Conservation (phyloP, 1,140 invertebrate genomes). For the Tribolium castaneum region DNA sequence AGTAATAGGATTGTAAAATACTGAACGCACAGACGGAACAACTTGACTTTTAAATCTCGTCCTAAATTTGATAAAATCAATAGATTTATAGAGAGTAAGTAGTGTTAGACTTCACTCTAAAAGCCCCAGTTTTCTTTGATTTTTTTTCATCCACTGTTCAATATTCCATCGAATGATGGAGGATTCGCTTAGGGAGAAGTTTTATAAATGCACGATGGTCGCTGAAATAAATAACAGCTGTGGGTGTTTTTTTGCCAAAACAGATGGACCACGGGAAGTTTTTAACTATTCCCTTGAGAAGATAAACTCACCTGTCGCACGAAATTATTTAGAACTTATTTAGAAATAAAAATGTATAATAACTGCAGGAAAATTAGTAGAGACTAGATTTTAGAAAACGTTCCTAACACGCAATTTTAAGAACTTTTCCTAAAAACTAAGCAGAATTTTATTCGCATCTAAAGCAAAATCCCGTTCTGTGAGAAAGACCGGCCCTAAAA, state of each 20-base stretch:
- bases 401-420: too few species aligned
- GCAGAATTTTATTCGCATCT: too few species aligned
- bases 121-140: neutral
- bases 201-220: neutral
- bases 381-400: too few species aligned
- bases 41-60: constrained; percentile 12
- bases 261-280: constrained; percentile 2
- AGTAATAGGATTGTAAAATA: constrained; percentile 43
- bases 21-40: constrained; percentile 24
- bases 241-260: constrained; percentile 13
- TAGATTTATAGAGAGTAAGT: constrained; percentile 9
- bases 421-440: too few species aligned
- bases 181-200: neutral
- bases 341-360: too few species aligned
- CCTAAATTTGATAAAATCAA: constrained; percentile 24
- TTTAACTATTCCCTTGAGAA: constrained; percentile 10
- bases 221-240: constrained; percentile 16
- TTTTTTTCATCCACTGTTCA: neutral
- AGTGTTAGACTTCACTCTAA: neutral
- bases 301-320: neutral
- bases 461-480: too few species aligned
- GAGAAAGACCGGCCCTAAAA: too few species aligned
- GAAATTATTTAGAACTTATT: too few species aligned
- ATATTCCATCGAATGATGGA: neutral
- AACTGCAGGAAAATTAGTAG: too few species aligned